Conservation (phyloP, 2,888 invertebrate genomes). For the Drosophila pegasa region DNA sequence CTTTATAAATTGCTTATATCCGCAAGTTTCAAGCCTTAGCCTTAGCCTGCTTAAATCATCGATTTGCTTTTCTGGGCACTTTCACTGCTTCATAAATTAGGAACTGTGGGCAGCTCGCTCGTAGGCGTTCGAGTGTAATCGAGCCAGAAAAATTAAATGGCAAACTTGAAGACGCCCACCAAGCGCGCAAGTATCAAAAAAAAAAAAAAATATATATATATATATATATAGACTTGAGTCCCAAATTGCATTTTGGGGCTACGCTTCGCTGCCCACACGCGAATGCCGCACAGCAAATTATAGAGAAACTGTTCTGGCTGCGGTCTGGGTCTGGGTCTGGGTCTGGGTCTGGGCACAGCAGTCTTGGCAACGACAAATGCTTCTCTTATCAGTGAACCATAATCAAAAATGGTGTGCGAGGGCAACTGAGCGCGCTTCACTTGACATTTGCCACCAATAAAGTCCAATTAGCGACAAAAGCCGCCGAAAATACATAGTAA, state of each 20-base stretch:
- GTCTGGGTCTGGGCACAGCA: too few relatives aligned
- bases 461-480: slow-evolving; percentile 66
- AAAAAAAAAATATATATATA: slow-evolving; percentile 9
- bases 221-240: slow-evolving; percentile 17
- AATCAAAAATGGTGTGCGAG: slow-evolving; percentile 45
- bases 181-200: slow-evolving; percentile 11
- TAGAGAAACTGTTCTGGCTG: background rate
- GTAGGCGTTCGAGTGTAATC: slow-evolving; percentile 60
- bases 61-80: slow-evolving; percentile 35
- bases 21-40: slow-evolving; percentile 2
- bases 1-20: slow-evolving; percentile 5
- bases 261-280: slow-evolving; percentile 46
- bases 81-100: slow-evolving; percentile 46
- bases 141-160: slow-evolving; percentile 52
- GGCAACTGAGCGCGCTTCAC: slow-evolving; percentile 56
- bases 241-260: slow-evolving; percentile 54
- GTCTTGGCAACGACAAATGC: slow-evolving; percentile 58
- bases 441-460: slow-evolving; percentile 75
- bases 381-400: slow-evolving; percentile 57
- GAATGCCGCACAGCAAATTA: background rate
- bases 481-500: slow-evolving; percentile 4
- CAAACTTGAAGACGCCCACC: slow-evolving; percentile 42
- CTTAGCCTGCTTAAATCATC: slow-evolving; percentile 23
- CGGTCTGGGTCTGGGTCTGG: too few relatives aligned
- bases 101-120: slow-evolving; percentile 29